These are phyloP conservation scores for Accipiter virgatus DNA, from an alignment of 2,113 vertebrate species.

Conservation along the genomic window DNA sequence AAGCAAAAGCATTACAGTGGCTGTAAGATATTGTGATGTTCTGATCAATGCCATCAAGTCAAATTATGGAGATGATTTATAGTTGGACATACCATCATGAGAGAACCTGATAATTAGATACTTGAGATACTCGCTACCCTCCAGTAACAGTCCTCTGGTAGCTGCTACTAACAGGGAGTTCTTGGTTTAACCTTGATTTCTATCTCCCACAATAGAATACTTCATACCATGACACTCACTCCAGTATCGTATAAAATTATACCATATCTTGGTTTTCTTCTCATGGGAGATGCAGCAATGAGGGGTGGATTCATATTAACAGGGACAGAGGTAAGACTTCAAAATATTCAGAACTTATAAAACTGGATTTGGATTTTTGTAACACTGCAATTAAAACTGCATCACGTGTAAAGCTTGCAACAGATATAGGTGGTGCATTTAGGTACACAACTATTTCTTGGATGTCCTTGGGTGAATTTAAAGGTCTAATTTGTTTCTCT, in stretches of 20 bases:
- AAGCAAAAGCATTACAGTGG: background rate
- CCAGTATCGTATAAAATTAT: fast-evolving
- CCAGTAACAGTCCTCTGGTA: background rate
- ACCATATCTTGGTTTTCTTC: background rate
- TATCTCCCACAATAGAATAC: background rate
- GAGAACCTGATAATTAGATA: background rate
- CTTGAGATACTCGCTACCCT: background rate
- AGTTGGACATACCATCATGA: background rate
- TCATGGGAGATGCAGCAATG: fast-evolving
- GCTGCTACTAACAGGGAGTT: background rate
- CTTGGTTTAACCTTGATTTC: background rate
- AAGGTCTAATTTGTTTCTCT: background rate
- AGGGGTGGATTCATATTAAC: background rate
- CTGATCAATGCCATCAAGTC: background rate
- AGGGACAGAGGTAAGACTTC: background rate
- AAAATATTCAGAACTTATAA: background rate
- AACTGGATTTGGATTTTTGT: background rate
- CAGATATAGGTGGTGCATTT: background rate
- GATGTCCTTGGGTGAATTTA: background rate
- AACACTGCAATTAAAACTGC: background rate
- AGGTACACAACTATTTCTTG: background rate
- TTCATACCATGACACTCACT: background rate
- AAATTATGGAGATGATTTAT: background rate
- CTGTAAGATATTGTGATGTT: background rate
- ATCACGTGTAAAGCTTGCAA: background rate